Conservation (phyloP, 2,797 vertebrate genomes). For the Xiphorhynchus erythropygius region DNA sequence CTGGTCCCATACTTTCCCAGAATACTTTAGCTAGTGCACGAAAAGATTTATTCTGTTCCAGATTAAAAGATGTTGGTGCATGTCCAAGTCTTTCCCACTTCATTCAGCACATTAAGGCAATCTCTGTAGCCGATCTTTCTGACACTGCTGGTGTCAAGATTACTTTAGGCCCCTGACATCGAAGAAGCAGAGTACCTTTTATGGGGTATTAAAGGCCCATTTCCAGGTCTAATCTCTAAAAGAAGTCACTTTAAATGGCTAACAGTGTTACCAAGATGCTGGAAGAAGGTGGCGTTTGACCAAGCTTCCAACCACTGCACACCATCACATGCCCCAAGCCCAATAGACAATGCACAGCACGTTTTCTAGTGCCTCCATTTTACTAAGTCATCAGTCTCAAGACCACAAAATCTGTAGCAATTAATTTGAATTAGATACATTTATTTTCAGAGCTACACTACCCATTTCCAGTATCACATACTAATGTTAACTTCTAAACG, state of each 20-base stretch:
- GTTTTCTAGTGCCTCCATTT: neutral
- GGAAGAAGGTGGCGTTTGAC: neutral
- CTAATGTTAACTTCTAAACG: neutral
- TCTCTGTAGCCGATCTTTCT: neutral
- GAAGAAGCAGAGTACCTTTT: neutral
- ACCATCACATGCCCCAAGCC: neutral
- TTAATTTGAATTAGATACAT: neutral
- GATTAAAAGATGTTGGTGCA: neutral
- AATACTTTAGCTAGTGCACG: neutral
- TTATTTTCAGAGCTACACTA: neutral
- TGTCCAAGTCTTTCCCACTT: neutral
- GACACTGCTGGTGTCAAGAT: neutral
- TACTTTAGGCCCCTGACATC: neutral
- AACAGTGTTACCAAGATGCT: neutral
- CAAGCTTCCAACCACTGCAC: neutral
- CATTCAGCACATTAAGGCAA: neutral
- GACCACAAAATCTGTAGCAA: neutral
- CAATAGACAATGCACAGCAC: rapidly evolving
- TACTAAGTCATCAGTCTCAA: neutral
- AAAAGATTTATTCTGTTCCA: neutral
- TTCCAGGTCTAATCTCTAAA: neutral
- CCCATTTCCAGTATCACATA: neutral
- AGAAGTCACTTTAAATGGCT: neutral
- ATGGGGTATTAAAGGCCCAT: neutral
- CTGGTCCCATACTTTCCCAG: neutral